Base-by-base conservation (phyloP, 2,888 invertebrate genomes). In the Melanostoma mellinum region DNA sequence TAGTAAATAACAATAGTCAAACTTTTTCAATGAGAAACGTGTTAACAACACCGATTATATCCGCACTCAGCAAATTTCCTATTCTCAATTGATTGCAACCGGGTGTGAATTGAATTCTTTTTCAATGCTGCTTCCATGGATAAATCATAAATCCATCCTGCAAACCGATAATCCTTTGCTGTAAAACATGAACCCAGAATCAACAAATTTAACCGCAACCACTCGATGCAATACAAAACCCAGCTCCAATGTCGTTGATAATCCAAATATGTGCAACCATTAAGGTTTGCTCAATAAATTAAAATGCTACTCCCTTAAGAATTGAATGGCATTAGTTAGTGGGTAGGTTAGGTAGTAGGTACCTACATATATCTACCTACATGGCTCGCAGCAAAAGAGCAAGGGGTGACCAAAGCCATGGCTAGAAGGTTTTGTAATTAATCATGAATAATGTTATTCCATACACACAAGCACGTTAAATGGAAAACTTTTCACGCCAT, bases 381-480 rank as follows among this genome's bases (percentile, higher is more conserved):
- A 20, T 20, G 1, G 20, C 20, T 20, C 20, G 44, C 46, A 61
- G 35, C 48, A 4, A 33, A 36, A 36, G 35, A 36, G 48, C 20
- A 63, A 36, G 38, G 63, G 50, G 50, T 60, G 72, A 77, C 71
- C 72, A 72, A 67, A 63, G 20, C 30, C 63, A 60, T 60, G 32
- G 58, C 65, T 72, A 52, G 81, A 72, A 60, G 68, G 77, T 46
- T 40, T 68, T 69, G 67, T 84, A 84, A 84, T 84, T 84, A 84
- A 79, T 84, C 78, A 84, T 84, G 78, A 78, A 84, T 84, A 84
- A 84, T 78, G 84, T 60, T 74, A 78, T 67, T 74, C 78, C 74
- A 78, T 42, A 32, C 40, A 32, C 40, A 71, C 74, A 84, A 84
- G 78, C 55, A 74, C 71, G 74, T 84, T 78, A 79, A 84, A 78